Evolutionary conservation across 2,113 vertebrate genomes (phyloP).

Genomic region (Aix galericulata): DNA sequence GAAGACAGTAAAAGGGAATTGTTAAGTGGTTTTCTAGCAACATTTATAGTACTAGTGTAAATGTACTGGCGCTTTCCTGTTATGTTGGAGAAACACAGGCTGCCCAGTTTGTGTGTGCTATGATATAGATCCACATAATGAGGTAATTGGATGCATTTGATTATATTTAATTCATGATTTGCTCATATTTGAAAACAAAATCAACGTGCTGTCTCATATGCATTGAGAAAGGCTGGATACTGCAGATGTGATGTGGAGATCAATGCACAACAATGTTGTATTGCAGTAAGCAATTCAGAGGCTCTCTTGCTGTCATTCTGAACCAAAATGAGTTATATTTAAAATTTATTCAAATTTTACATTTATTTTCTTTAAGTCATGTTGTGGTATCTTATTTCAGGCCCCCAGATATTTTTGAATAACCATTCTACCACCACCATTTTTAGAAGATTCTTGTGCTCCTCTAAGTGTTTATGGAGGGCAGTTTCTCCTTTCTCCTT

Average conservation of each 20-base stretch:
- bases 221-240: neutral
- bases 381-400: neutral
- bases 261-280: neutral
- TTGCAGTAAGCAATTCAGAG: neutral
- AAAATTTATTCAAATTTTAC: neutral
- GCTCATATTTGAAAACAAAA: slow-evolving; percentile 12
- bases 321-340: neutral
- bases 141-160: neutral
- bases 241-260: neutral
- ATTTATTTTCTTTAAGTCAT: neutral
- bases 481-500: neutral
- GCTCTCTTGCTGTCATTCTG: neutral
- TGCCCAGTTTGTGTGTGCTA: slow-evolving; percentile 1
- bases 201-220: neutral
- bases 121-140: neutral
- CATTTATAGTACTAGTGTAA: slow-evolving; percentile 9
- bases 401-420: neutral
- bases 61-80: neutral
- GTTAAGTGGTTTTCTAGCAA: slow-evolving; percentile 34
- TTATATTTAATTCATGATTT: neutral
- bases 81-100: neutral
- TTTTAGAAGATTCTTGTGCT: neutral
- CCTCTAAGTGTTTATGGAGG: neutral
- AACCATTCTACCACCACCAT: neutral
- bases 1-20: neutral